Percentiles rank a stretch among this genome's conserved stretches.
Conservation (phyloP, 2,888 invertebrate genomes). For the Eupithecia insigniata region DNA sequence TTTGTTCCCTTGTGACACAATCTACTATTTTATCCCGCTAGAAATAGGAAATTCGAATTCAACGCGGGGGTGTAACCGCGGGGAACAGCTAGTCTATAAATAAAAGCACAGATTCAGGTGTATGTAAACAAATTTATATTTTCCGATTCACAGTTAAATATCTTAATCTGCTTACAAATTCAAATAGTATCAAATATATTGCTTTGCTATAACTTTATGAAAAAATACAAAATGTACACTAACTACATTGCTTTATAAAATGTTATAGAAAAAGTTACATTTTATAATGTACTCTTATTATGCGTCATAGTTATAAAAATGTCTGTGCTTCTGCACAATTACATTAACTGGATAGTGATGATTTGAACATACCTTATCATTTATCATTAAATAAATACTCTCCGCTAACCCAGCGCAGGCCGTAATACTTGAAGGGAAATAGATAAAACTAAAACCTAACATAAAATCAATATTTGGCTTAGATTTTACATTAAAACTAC, state of each 20-base stretch:
- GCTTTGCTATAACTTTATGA: conserved; percentile 75
- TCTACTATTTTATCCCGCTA: too few species aligned
- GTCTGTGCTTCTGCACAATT: conserved; percentile 40
- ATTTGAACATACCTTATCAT: conserved; percentile 53
- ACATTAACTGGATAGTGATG: conserved; percentile 39
- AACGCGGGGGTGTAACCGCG: too few species aligned
- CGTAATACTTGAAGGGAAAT: conserved; percentile 80
- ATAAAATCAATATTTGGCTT: conserved; percentile 84
- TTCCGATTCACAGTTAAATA: conserved; percentile 72
- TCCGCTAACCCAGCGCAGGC: conserved; percentile 65
- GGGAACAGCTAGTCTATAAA: too few species aligned
- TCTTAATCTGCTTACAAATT: conserved; percentile 72
- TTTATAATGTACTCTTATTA: conserved; percentile 75
- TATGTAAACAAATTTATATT: conserved; percentile 82
- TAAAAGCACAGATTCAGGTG: conserved; percentile 64
- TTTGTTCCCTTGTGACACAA: too few species aligned
- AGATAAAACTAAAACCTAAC: conserved; percentile 72
- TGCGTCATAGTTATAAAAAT: conserved; percentile 66
- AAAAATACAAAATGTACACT: conserved; percentile 83
- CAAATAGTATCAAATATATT: conserved; percentile 80
- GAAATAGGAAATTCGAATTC: too few species aligned
- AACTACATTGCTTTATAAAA: conserved; percentile 72
- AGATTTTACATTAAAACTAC: conserved; percentile 81
- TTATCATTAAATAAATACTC: conserved; percentile 77
- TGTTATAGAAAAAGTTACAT: conserved; percentile 78